phyloP scores from a whole-genome alignment of 2,113 vertebrate genomes.

The Chaenogobius annularis region DNA sequence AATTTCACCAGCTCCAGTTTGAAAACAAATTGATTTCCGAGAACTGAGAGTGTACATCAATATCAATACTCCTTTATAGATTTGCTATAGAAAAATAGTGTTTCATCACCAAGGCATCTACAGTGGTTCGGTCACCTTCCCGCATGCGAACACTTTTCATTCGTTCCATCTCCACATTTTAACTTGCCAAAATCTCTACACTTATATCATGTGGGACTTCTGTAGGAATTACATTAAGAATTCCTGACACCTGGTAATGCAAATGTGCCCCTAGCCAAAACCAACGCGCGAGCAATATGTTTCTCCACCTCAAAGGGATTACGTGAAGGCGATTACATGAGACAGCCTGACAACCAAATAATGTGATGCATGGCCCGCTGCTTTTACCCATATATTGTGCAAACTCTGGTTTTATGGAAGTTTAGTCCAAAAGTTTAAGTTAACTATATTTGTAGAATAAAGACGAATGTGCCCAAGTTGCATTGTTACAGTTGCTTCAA shows the following conservation, averaged over 20 bases:
- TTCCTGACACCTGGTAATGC: slow-evolving; percentile 45
- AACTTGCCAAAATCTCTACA: not conserved
- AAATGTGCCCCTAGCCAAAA: slow-evolving; percentile 37
- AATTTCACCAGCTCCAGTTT: slow-evolving; percentile 13
- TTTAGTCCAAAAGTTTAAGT: not conserved
- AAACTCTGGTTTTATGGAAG: slow-evolving; percentile 13
- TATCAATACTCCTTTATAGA: slow-evolving; percentile 7
- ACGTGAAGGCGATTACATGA: slow-evolving; percentile 27
- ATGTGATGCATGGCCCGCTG: slow-evolving; percentile 20
- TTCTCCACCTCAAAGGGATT: slow-evolving; percentile 44
- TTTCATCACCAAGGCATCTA: not conserved
- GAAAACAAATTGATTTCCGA: slow-evolving; percentile 15
- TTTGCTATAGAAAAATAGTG: not conserved
- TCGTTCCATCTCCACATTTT: not conserved
- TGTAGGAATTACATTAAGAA: slow-evolving; percentile 37
- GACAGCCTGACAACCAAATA: slow-evolving; percentile 20
- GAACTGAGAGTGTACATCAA: not conserved
- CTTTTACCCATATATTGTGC: slow-evolving; percentile 27
- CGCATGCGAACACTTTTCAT: not conserved
- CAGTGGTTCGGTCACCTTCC: slow-evolving; percentile 13
- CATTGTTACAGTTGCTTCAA: not conserved
- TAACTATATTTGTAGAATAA: not conserved
- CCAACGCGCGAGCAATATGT: slow-evolving; percentile 35
- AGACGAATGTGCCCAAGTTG: not conserved
- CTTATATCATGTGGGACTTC: slow-evolving; percentile 18